Conservation (phyloP, 92 coral and sea anemone genomes). For the Galaxea fascicularis region DNA sequence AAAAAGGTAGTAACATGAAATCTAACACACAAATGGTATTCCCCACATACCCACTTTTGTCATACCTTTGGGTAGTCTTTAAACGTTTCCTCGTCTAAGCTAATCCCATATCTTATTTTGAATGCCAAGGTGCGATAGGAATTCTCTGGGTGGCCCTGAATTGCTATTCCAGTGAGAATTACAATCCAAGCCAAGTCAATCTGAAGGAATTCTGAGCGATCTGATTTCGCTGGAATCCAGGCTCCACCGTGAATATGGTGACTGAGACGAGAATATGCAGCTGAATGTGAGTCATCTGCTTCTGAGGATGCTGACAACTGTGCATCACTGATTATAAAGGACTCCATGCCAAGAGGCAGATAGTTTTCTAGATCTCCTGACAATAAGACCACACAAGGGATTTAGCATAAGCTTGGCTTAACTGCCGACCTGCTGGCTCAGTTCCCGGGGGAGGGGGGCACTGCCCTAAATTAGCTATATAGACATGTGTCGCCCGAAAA, state of each 20-base stretch:
- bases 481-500: too few species aligned
- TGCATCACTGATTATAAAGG: conserved; percentile 9
- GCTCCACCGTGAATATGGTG: conserved; percentile 24
- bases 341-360: conserved; percentile 37
- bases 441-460: too few species aligned
- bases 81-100: not conserved
- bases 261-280: conserved; percentile 18
- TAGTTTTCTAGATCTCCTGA: not conserved
- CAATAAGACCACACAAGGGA: not conserved
- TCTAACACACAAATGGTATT: too few species aligned
- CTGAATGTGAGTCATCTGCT: not conserved
- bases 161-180: conserved; percentile 29
- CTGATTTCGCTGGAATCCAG: conserved; percentile 15
- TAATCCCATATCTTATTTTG: not conserved
- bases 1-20: too few species aligned
- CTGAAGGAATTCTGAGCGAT: conserved; percentile 19
- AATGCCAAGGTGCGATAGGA: not conserved
- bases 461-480: too few species aligned
- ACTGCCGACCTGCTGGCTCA: too few species aligned
- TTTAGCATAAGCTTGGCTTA: too few species aligned
- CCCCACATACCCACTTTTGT: not conserved
- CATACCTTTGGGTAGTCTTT: not conserved
- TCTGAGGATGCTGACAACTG: conserved; percentile 32
- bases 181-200: conserved; percentile 20
- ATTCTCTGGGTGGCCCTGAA: conserved; percentile 17